Evolutionary conservation across 37 sponge, comb jelly and placozoan genomes (phyloP).

Genomic region (Crambe crambe): DNA sequence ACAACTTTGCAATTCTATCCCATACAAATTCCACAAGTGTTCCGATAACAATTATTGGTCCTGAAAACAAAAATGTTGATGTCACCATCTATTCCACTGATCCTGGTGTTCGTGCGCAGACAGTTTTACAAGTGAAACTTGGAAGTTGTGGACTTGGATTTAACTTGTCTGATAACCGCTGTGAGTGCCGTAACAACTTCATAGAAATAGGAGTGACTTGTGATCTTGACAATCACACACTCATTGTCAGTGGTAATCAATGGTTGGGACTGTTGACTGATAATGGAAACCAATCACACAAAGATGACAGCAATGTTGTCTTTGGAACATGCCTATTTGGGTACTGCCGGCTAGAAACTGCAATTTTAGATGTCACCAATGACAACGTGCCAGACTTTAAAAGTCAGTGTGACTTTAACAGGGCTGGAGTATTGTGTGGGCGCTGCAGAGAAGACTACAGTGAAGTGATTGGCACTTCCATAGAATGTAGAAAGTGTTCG

Average conservation of each 20-base stretch:
- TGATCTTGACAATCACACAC: not conserved
- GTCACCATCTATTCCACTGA: slow-evolving; percentile 17
- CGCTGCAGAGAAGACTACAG: too few relatives aligned
- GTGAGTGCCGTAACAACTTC: slow-evolving; percentile 13
- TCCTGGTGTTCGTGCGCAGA: not conserved
- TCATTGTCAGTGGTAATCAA: not conserved
- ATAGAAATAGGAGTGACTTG: not conserved
- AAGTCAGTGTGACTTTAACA: too few relatives aligned
- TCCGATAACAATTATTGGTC: slow-evolving; percentile 13
- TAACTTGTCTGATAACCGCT: not conserved
- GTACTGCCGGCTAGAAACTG: slow-evolving; percentile 6
- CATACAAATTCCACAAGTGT: not conserved
- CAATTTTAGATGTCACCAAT: too few relatives aligned
- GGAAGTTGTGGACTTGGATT: slow-evolving; percentile 25
- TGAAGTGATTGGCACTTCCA: too few relatives aligned
- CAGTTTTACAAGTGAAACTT: not conserved
- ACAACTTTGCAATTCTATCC: slow-evolving; percentile 1
- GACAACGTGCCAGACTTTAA: too few relatives aligned
- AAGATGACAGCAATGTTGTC: not conserved
- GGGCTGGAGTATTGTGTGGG: too few relatives aligned
- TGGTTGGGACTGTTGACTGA: slow-evolving; percentile 29
- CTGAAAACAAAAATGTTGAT: not conserved
- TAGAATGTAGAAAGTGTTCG: too few relatives aligned
- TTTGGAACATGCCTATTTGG: not conserved
- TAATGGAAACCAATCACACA: too few relatives aligned